Conservation (phyloP, 23 tunicate genomes). For the Trididemnum miniatum region DNA sequence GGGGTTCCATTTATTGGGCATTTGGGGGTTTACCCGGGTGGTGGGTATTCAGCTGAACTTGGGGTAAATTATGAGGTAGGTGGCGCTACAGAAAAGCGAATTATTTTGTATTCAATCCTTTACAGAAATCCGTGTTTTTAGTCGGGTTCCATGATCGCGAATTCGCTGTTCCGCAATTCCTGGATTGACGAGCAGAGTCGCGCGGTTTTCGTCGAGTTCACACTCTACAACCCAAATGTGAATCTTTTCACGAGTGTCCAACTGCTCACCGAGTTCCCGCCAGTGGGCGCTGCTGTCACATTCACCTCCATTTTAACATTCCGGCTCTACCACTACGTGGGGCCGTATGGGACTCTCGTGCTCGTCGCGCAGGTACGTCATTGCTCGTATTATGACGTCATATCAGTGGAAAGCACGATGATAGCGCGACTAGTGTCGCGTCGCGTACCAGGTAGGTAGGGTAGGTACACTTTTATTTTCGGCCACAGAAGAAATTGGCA, state of each 20-base stretch:
- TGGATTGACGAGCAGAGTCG: constrained; percentile 84
- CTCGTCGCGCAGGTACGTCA: constrained; percentile 90
- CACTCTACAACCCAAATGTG: constrained; percentile 90
- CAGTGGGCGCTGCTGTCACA: constrained; percentile 93
- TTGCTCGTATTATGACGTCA: too few species aligned
- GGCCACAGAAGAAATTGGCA: too few species aligned
- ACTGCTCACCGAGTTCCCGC: constrained; percentile 88
- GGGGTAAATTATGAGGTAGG: constrained; percentile 86
- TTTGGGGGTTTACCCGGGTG: constrained; percentile 79
- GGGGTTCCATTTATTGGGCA: constrained; percentile 88
- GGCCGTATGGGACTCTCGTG: constrained; percentile 83
- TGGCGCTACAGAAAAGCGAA: too few species aligned
- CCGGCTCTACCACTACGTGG: constrained; percentile 87
- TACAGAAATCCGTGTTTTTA: too few species aligned
- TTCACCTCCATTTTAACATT: constrained; percentile 68
- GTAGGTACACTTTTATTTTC: too few species aligned
- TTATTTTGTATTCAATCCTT: too few species aligned
- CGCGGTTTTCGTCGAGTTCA: constrained; percentile 92
- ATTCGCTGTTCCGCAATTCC: constrained; percentile 52
- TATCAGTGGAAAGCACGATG: too few species aligned
- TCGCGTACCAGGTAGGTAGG: too few species aligned
- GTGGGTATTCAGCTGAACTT: constrained; percentile 97
- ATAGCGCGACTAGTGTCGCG: too few species aligned
- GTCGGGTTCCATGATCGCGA: constrained; percentile 57
- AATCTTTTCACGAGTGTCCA: constrained; percentile 86